These are phyloP conservation scores for Epinephelus moara DNA, from an alignment of 2,113 vertebrate species.

Conservation along the genomic window DNA sequence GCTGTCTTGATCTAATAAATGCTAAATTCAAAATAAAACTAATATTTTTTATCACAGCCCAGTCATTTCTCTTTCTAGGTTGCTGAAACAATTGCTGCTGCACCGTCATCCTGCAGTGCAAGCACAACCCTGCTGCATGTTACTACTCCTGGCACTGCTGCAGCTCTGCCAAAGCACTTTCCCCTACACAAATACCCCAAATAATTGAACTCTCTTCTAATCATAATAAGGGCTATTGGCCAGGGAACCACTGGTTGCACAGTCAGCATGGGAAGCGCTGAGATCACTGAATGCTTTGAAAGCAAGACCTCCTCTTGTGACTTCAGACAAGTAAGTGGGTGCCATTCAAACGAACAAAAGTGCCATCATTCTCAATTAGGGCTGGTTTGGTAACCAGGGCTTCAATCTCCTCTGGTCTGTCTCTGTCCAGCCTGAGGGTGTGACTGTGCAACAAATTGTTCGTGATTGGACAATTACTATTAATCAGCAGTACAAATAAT, in stretches of 20 bases:
- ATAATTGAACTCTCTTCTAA: constrained; percentile 52
- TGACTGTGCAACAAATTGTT: constrained; percentile 59
- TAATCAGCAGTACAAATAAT: constrained; percentile 65
- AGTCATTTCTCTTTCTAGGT: not conserved
- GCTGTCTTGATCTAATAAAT: no score
- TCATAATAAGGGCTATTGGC: constrained; percentile 58
- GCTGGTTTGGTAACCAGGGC: constrained; percentile 57
- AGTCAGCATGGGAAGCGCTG: constrained; percentile 70
- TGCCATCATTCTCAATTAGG: constrained; percentile 79
- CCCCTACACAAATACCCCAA: constrained; percentile 54
- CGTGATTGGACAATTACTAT: constrained; percentile 69
- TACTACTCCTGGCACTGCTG: constrained; percentile 9
- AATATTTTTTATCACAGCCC: not conserved
- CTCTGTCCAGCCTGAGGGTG: constrained; percentile 50
- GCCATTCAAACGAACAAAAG: constrained; percentile 77
- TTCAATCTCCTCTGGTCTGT: constrained; percentile 41
- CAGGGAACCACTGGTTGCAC: constrained; percentile 58
- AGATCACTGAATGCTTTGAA: constrained; percentile 65
- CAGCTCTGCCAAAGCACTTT: constrained; percentile 40
- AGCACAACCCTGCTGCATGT: constrained; percentile 18
- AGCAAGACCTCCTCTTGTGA: constrained; percentile 73
- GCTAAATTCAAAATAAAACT: not conserved
- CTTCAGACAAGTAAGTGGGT: constrained; percentile 70
- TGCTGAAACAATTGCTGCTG: not conserved
- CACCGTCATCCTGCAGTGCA: constrained; percentile 15